Percentiles rank a stretch among this genome's conserved stretches.
These are phyloP conservation scores for Euspilapteryx auroguttella DNA, from an alignment of 2,888 invertebrate genomes.

Conservation along the genomic window DNA sequence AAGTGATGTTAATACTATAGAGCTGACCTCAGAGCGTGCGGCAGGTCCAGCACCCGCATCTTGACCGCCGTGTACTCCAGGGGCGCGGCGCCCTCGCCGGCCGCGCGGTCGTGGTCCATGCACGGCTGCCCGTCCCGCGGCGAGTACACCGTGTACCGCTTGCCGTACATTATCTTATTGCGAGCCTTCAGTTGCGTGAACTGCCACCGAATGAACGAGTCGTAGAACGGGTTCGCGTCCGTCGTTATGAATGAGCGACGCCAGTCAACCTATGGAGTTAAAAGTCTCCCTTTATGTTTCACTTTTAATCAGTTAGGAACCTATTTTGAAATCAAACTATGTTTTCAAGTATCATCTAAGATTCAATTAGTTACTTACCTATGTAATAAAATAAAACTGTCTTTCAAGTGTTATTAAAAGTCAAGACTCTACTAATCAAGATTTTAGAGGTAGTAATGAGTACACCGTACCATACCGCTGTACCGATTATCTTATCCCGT, in stretches of 20 bases:
- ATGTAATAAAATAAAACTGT: no score
- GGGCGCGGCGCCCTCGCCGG: slow-evolving; percentile 96
- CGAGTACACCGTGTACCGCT: slow-evolving; percentile 94
- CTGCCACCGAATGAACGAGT: slow-evolving; percentile 98
- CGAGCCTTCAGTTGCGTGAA: slow-evolving; percentile 81
- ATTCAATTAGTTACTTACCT: no score
- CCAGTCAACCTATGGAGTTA: slow-evolving; percentile 95
- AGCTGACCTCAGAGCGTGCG: slow-evolving; percentile 67
- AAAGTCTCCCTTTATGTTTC: no score
- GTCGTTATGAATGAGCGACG: slow-evolving; percentile 97
- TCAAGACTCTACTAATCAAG: no score
- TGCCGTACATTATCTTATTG: slow-evolving; percentile 94
- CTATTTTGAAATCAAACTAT: no score
- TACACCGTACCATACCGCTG: no score
- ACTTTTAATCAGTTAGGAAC: no score
- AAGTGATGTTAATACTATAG: no score
- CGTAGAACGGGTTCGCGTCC: slow-evolving; percentile 95
- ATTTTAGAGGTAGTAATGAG: no score
- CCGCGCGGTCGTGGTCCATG: slow-evolving; percentile 98
- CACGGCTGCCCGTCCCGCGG: slow-evolving; percentile 97
- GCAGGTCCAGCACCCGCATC: slow-evolving; percentile 79
- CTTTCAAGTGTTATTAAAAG: no score
- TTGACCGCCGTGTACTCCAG: slow-evolving; percentile 98
- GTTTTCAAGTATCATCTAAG: no score
- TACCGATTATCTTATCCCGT: no score